Conservation (phyloP, 2,888 invertebrate genomes). For the Brassicogethes aeneus region DNA sequence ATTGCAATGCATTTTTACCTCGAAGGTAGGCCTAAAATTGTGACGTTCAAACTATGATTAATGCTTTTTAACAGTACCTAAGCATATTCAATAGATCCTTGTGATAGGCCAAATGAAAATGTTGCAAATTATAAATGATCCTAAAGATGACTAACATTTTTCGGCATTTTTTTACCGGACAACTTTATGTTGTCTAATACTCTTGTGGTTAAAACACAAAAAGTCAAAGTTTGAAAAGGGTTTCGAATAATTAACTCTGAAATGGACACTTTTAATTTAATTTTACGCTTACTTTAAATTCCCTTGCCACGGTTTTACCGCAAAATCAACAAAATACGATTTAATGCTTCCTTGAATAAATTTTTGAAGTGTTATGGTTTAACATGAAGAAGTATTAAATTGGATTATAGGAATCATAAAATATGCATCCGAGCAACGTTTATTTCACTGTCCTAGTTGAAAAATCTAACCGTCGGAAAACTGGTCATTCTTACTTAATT, state of each 20-base stretch:
- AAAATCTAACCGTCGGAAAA: no score
- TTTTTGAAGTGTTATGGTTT: no score
- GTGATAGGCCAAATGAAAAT: neutral
- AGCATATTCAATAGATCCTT: neutral
- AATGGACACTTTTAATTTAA: conserved; percentile 3
- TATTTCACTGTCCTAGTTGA: no score
- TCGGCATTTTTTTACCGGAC: neutral
- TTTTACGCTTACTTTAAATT: conserved; percentile 1
- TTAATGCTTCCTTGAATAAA: no score
- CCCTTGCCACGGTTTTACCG: neutral
- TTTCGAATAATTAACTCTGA: conserved; percentile 2
- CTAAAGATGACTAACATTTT: neutral
- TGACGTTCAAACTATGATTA: no score
- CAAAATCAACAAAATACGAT: neutral
- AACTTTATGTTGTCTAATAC: neutral
- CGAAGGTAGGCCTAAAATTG: no score
- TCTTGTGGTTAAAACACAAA: neutral
- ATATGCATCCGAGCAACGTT: no score
- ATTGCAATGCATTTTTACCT: no score
- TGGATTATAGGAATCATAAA: no score
- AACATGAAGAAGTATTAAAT: no score
- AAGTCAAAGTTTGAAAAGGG: conserved; percentile 3
- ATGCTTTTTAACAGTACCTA: neutral
- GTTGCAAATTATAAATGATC: neutral
- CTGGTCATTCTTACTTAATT: no score